phyloP scores from a whole-genome alignment of 2,888 invertebrate genomes.

The Philopedon plagiatum region DNA sequence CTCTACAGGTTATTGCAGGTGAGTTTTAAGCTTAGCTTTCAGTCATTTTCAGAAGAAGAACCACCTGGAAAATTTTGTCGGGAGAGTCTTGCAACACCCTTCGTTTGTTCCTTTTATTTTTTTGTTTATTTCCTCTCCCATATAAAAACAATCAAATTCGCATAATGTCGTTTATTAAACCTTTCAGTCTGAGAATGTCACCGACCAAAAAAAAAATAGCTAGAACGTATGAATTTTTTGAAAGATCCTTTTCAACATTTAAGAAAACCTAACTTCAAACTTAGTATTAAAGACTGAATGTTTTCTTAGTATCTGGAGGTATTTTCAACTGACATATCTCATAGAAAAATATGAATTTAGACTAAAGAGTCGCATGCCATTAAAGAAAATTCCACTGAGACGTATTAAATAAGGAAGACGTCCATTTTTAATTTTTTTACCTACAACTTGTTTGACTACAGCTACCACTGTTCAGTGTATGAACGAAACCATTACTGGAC shows the following conservation, averaged over 20 bases:
- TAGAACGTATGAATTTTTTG: constrained; percentile 29
- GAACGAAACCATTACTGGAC: no score
- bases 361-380: constrained; percentile 7
- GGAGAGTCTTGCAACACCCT: no score
- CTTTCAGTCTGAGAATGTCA: constrained; percentile 30
- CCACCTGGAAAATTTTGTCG: no score
- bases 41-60: no score
- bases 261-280: constrained; percentile 23
- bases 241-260: constrained; percentile 5
- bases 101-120: no score
- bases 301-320: constrained; percentile 54
- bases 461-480: no score
- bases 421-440: no score
- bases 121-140: no score
- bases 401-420: background rate
- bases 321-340: constrained; percentile 59
- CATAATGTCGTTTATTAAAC: background rate
- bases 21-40: no score
- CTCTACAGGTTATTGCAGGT: no score
- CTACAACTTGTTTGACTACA: no score
- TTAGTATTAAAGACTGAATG: constrained; percentile 59
- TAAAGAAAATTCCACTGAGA: background rate
- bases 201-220: constrained; percentile 41
- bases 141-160: background rate
- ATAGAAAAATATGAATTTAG: constrained; percentile 41